phyloP scores from a whole-genome alignment of 2,113 vertebrate genomes.

The Phyllopteryx taeniolatus region DNA sequence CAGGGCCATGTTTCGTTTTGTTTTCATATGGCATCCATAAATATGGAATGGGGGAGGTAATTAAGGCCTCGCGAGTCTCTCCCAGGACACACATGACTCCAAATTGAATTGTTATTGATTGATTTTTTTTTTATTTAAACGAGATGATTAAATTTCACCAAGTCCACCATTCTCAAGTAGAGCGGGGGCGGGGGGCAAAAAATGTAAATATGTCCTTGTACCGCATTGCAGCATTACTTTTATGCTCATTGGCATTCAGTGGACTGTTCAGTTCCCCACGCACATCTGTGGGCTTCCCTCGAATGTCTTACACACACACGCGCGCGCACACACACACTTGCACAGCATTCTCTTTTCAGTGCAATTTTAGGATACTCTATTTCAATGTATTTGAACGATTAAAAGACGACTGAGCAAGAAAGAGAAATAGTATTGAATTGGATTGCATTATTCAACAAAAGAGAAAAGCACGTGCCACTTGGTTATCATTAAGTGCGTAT shows the following conservation, averaged over 20 bases:
- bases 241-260: conserved; percentile 71
- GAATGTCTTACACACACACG: conserved; percentile 2
- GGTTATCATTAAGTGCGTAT: neutral
- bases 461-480: neutral
- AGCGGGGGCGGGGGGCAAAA: neutral
- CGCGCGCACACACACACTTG: neutral
- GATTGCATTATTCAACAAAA: conserved; percentile 3
- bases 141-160: neutral
- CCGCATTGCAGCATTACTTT: conserved; percentile 78
- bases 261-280: conserved; percentile 41
- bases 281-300: conserved; percentile 44
- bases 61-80: neutral
- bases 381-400: neutral
- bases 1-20: neutral
- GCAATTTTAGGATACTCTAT: neutral
- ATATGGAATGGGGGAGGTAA: neutral
- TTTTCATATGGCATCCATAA: neutral
- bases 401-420: neutral
- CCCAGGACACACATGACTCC: neutral
- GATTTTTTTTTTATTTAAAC: neutral
- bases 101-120: neutral
- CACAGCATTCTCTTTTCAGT: neutral
- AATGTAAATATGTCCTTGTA: conserved; percentile 45
- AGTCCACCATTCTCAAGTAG: neutral
- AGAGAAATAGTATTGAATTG: neutral